Percentiles rank a stretch among this genome's conserved stretches.
Evolutionary conservation across 2,113 vertebrate genomes (phyloP).

Genomic region (Hyla sarda): DNA sequence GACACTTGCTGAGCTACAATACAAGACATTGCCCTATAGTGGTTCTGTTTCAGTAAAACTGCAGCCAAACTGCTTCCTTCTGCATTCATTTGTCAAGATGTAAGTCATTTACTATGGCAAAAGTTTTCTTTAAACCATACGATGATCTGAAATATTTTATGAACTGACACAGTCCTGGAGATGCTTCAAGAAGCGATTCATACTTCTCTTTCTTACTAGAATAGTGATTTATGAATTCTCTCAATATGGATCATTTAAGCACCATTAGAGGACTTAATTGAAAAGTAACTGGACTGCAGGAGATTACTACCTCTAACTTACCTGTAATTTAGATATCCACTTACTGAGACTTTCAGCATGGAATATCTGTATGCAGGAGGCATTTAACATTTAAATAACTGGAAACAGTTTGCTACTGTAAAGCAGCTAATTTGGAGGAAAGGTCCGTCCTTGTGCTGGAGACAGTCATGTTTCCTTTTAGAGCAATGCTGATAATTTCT

Average conservation of each 20-base stretch:
- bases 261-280: background rate
- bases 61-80: background rate
- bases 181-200: background rate
- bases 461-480: background rate
- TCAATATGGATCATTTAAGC: background rate
- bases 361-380: background rate
- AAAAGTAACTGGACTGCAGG: background rate
- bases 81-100: background rate
- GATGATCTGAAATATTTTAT: background rate
- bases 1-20: background rate
- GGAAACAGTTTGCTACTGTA: background rate
- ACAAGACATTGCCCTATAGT: too few species aligned
- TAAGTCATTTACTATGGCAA: background rate
- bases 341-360: background rate
- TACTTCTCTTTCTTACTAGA: background rate
- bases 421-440: slow-evolving; percentile 1
- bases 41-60: too few species aligned
- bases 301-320: background rate
- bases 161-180: background rate
- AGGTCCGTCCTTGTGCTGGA: background rate
- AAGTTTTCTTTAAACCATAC: background rate
- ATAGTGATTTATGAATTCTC: background rate
- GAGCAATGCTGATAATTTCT: slow-evolving; percentile 16
- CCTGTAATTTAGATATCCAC: background rate
- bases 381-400: slow-evolving; percentile 13